Evolutionary conservation across 1,140 invertebrate species (phyloP).

Genomic region (Planococcus citri): DNA sequence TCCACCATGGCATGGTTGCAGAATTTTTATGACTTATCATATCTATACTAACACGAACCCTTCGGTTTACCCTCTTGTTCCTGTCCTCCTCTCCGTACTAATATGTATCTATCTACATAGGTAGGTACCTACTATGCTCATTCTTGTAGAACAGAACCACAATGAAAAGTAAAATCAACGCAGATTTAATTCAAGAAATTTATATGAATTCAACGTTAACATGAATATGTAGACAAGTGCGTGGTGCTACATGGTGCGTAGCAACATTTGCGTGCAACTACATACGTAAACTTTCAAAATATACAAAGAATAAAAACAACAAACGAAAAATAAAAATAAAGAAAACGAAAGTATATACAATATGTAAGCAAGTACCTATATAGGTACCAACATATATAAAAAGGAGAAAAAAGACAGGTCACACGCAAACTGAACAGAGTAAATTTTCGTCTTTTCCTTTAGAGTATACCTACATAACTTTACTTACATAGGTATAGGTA

Average conservation of each 20-base stretch:
- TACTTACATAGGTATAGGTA: no score
- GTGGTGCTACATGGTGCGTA: neutral
- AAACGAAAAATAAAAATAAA: neutral
- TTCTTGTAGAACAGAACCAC: neutral
- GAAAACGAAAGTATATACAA: neutral
- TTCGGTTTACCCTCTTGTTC: no score
- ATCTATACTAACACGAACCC: no score
- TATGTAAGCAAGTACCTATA: neutral
- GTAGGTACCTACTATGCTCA: no score
- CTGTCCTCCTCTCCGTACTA: no score
- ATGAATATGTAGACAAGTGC: neutral
- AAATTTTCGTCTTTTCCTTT: neutral
- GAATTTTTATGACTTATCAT: no score
- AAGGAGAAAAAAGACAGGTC: neutral
- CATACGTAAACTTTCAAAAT: neutral
- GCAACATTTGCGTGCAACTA: neutral
- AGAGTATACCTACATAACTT: no score
- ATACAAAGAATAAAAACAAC: neutral
- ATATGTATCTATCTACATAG: no score
- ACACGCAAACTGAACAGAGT: neutral
- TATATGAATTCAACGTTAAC: neutral
- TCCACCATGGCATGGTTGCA: neutral
- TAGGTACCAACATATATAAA: no score
- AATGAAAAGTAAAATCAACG: neutral
- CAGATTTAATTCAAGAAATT: neutral